A percentile compares a stretch with the other conserved stretches of the same genome.
Conservation (phyloP, 1,140 invertebrate genomes). For the Drosophila miranda region DNA sequence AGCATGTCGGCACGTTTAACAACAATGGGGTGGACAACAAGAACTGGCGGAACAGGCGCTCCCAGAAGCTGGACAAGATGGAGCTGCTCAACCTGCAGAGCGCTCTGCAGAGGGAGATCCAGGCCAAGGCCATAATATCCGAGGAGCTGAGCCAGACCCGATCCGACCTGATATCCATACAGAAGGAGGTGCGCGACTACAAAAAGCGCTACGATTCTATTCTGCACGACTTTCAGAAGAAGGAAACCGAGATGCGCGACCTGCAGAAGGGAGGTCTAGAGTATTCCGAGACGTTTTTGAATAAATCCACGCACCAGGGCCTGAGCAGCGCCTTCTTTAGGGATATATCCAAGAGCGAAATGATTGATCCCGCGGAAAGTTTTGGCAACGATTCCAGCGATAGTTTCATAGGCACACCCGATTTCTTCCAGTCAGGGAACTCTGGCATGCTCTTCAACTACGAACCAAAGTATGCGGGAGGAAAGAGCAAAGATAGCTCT, state of each 20-base stretch:
- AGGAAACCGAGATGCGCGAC: conserved; percentile 94
- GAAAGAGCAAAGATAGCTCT: conserved; percentile 43
- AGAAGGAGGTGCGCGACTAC: conserved; percentile 95
- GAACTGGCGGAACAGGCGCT: conserved; percentile 98
- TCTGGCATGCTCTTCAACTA: conserved; percentile 70
- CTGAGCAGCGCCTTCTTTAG: conserved; percentile 66
- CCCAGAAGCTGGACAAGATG: conserved; percentile 99
- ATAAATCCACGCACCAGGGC: conserved; percentile 59
- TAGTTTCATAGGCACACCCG: conserved; percentile 46
- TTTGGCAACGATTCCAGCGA: conserved; percentile 53
- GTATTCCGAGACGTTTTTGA: conserved; percentile 85
- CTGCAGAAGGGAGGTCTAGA: conserved; percentile 90
- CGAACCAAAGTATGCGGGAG: conserved; percentile 56
- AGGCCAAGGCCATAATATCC: conserved; percentile 97
- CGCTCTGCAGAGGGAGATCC: conserved; percentile 97
- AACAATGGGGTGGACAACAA: conserved; percentile 84
- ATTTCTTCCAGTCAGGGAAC: conserved; percentile 58
- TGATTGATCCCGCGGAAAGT: conserved; percentile 41
- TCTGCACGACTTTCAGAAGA: conserved; percentile 91
- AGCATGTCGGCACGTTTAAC: conserved; percentile 88
- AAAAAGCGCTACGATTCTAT: conserved; percentile 90
- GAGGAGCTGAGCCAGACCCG: conserved; percentile 96
- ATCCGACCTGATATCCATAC: conserved; percentile 93
- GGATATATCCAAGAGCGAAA: conserved; percentile 57
- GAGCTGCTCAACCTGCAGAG: conserved; percentile 98